Evolutionary conservation across 1,140 invertebrate species (phyloP).

Genomic region (Drosophila leontia): DNA sequence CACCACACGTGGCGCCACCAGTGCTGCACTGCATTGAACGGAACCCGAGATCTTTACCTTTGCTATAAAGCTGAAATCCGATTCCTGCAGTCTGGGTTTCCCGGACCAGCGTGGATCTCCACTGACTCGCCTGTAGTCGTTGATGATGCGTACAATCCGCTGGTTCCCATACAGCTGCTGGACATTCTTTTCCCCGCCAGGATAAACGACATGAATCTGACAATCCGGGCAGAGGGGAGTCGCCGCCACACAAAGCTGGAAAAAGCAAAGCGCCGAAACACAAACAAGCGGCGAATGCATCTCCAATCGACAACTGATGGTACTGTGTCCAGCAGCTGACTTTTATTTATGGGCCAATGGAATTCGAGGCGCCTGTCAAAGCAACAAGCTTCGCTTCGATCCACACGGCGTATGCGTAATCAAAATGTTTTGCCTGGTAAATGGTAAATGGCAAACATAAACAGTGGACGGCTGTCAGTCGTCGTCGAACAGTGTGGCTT

Average conservation of each 20-base stretch:
- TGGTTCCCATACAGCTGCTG: constrained; percentile 1
- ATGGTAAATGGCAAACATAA: constrained; percentile 74
- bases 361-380: constrained; percentile 71
- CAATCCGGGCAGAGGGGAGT: constrained; percentile 29
- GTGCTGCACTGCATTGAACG: constrained; percentile 24
- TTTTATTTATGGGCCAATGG: constrained; percentile 60
- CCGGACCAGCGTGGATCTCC: not conserved
- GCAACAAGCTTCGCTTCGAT: constrained; percentile 40
- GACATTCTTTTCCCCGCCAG: not conserved
- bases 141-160: constrained; percentile 40
- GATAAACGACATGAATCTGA: constrained; percentile 25
- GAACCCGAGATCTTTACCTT: constrained; percentile 19
- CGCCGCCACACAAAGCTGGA: not conserved
- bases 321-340: constrained; percentile 35
- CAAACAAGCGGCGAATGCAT: constrained; percentile 52
- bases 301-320: constrained; percentile 47
- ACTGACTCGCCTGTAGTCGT: constrained; percentile 21
- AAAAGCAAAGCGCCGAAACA: constrained; percentile 41
- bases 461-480: constrained; percentile 38
- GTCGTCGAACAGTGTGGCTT: constrained; percentile 7
- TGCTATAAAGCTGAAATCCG: constrained; percentile 25
- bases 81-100: not conserved
- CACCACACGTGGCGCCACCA: constrained; percentile 4
- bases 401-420: constrained; percentile 74
- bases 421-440: constrained; percentile 75